Base-by-base conservation (phyloP, 2,888 invertebrate genomes). In the Athalia rosae region DNA sequence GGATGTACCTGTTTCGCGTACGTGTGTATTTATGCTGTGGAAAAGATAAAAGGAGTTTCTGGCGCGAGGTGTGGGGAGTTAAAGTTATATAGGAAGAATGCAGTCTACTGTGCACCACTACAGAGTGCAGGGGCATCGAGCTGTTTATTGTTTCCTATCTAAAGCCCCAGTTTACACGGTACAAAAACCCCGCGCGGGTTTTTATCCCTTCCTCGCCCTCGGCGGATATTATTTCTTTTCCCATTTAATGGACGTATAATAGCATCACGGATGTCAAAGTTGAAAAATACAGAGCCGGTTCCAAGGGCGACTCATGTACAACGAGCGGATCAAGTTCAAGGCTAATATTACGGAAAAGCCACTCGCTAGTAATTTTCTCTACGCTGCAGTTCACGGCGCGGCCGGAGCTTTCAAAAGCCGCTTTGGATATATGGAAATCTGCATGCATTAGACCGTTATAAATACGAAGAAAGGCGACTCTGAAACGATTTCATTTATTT, bases 311-410 rank as follows among this genome's bases (percentile, higher is more conserved):
- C 45, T 41, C 50, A 43, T 15, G 4, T 58, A 58, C 13, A 58
- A 9, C 58, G 58, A 71, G 58, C 71, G 13, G 71, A 71, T 71
- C 71, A 71, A 71, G 71, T 71, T 71, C 71, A 71, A 71, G 71
- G 71, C 71, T 71, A 43, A 58, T 45, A 13, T n/a, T 28, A 59
- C 13, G 13, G 9, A 9, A 58, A 71, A 58, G n/a, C 50, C 15
- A 58, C 58, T 71, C 43, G 9, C 3, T 15, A 43, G 2, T 43
- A 53, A n/a, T n/a, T 53, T 53, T n/a, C 53, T 9, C 53, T n/a
- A 11, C n/a, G 28, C 28, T 28, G 28, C 28, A 28, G 28, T 28
- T 28, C 28, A 28, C 28, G 28, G 28, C 11, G 62, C 41, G 9
- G 3, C 5, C 56, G 13, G 56, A 69, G 45, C 45, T 71, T 58